These are phyloP conservation scores for Tichodroma muraria DNA, from an alignment of 2,113 vertebrate species.

Conservation along the genomic window DNA sequence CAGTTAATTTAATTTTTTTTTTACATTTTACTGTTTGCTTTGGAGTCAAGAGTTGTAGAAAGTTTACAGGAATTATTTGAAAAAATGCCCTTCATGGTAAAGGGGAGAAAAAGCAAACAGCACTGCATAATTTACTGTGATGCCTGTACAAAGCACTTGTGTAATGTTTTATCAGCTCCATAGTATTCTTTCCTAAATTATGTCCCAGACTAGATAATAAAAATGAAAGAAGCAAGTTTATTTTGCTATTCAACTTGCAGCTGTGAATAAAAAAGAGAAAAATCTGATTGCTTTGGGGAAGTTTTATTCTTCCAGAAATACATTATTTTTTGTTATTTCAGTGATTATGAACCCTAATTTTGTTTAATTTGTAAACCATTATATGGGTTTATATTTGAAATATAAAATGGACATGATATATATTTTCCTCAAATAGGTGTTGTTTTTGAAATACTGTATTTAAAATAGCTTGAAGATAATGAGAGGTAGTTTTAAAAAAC, in stretches of 20 bases:
- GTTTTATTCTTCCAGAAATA: neutral
- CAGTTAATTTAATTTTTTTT: too few species aligned
- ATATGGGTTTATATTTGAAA: neutral
- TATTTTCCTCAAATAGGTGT: neutral
- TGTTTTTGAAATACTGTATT: neutral
- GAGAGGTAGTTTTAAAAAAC: neutral
- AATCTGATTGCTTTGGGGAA: neutral
- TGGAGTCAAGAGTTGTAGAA: neutral
- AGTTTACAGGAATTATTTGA: neutral
- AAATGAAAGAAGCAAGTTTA: neutral
- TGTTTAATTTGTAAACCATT: neutral
- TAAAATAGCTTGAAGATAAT: neutral
- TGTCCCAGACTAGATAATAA: neutral
- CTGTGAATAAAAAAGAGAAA: neutral
- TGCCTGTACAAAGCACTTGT: neutral
- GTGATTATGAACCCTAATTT: neutral
- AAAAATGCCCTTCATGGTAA: neutral
- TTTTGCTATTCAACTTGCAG: conserved; percentile 10
- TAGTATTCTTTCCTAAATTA: neutral
- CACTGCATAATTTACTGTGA: neutral
- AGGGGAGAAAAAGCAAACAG: neutral
- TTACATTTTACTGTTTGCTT: neutral
- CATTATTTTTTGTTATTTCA: neutral
- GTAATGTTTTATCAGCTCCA: neutral
- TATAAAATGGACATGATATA: neutral